These are phyloP conservation scores for Acrobasis suavella DNA, from an alignment of 2,888 invertebrate species.

Conservation along the genomic window DNA sequence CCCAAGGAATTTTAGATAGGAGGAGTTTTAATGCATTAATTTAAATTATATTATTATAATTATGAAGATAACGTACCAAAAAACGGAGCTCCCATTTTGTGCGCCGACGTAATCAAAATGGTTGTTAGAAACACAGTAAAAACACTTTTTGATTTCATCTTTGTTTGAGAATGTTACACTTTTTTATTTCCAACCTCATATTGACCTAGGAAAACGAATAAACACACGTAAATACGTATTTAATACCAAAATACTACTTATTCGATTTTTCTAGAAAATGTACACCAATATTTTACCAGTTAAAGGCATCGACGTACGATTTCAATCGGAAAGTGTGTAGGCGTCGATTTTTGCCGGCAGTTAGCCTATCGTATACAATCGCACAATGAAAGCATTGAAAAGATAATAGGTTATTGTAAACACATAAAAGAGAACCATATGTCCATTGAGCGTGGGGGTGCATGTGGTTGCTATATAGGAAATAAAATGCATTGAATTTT, in stretches of 20 bases:
- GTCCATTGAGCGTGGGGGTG: slow-evolving; percentile 10
- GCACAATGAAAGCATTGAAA: slow-evolving; percentile 60
- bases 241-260: neutral
- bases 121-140: slow-evolving; percentile 11
- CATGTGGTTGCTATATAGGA: slow-evolving; percentile 23
- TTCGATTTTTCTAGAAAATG: slow-evolving; percentile 5
- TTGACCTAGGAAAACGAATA: neutral
- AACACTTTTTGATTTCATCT: slow-evolving; percentile 14
- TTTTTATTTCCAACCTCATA: slow-evolving; percentile 13
- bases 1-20: too few species aligned
- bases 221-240: neutral
- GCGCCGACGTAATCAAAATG: slow-evolving; percentile 10
- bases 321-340: slow-evolving; percentile 19
- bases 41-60: neutral
- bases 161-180: slow-evolving; percentile 11
- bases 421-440: slow-evolving; percentile 13
- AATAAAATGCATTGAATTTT: neutral
- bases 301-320: slow-evolving; percentile 1
- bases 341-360: slow-evolving; percentile 35
- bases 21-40: neutral
- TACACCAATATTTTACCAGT: slow-evolving; percentile 8
- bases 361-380: slow-evolving; percentile 28
- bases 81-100: slow-evolving; percentile 16
- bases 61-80: slow-evolving; percentile 27
- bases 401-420: slow-evolving; percentile 39